Conservation (phyloP, 2,797 vertebrate genomes). For the Manis javanica region DNA sequence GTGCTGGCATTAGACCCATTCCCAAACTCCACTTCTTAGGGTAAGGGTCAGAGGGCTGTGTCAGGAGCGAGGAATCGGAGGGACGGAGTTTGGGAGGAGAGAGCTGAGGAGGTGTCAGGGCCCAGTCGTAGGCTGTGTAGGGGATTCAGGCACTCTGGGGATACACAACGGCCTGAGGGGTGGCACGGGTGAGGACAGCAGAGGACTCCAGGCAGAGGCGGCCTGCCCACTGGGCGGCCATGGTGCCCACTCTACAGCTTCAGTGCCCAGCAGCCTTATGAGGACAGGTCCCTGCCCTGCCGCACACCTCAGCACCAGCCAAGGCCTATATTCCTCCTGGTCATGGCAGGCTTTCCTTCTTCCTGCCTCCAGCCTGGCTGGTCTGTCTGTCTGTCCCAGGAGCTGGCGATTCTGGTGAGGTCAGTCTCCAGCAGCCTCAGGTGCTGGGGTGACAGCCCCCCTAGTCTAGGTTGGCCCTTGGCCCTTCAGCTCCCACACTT, state of each 20-base stretch:
- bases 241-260: not conserved
- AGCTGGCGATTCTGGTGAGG: not conserved
- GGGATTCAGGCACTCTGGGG: no score
- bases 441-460: no score
- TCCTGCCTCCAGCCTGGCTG: no score
- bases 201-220: not conserved
- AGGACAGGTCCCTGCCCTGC: not conserved
- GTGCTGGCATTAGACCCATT: no score
- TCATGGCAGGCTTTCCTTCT: fast-evolving
- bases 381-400: fast-evolving
- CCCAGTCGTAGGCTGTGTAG: not conserved
- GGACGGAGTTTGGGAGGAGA: not conserved
- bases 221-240: not conserved
- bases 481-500: not conserved
- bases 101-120: fast-evolving
- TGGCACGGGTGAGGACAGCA: fast-evolving
- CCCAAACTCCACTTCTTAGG: not conserved
- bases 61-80: fast-evolving
- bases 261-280: fast-evolving
- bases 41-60: no score
- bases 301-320: not conserved
- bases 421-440: no score
- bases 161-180: not conserved
- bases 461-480: no score
- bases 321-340: not conserved